A percentile compares a stretch with the other conserved stretches of the same genome.
These are phyloP conservation scores for Tenthredo distinguenda DNA, from an alignment of 2,888 invertebrate genomes.

Conservation along the genomic window DNA sequence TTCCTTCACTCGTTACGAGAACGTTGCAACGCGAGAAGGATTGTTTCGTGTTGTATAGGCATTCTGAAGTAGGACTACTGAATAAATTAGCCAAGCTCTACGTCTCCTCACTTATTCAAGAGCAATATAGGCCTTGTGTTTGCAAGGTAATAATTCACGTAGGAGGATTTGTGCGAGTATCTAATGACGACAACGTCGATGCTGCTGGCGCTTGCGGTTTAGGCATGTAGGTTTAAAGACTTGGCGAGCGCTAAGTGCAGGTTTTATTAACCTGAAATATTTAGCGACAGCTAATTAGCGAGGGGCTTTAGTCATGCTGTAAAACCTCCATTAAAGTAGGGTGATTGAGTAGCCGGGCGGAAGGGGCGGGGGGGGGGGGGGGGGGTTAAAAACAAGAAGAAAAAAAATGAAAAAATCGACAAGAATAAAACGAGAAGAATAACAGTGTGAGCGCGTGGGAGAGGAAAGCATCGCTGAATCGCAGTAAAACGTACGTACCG, in stretches of 20 bases:
- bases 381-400: background rate
- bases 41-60: background rate
- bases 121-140: conserved; percentile 7
- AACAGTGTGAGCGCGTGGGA: background rate
- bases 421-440: background rate
- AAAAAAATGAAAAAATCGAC: background rate
- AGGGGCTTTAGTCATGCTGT: conserved; percentile 9
- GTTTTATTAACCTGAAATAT: conserved; percentile 30
- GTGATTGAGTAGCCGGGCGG: background rate
- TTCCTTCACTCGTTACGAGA: background rate
- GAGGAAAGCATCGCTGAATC: conserved; percentile 38
- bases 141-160: conserved; percentile 15
- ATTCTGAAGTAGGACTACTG: background rate
- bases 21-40: conserved; percentile 2
- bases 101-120: conserved; percentile 16
- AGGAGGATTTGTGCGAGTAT: background rate
- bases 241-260: background rate
- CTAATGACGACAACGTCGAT: conserved; percentile 10
- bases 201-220: background rate
- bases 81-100: conserved; percentile 2
- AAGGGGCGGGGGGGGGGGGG: no score
- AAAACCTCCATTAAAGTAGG: conserved; percentile 9
- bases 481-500: conserved; percentile 43
- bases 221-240: background rate
- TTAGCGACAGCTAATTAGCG: conserved; percentile 20